These are phyloP conservation scores for Xiphorhynchus elegans DNA, from an alignment of 2,113 vertebrate genomes.

Conservation along the genomic window DNA sequence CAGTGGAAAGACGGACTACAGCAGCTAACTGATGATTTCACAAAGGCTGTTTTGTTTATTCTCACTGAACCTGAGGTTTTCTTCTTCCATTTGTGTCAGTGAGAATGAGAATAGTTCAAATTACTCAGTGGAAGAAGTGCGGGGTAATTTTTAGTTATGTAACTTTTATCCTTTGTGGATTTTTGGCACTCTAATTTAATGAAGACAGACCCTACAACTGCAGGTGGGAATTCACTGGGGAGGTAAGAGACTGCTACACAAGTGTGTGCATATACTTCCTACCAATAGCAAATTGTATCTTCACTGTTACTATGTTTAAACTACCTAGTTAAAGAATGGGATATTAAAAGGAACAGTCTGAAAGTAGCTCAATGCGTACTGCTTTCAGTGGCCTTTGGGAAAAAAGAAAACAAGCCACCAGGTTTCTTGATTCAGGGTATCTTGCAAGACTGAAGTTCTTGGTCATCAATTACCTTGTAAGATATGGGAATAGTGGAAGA, in stretches of 20 bases:
- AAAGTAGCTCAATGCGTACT: not conserved
- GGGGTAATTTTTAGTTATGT: not conserved
- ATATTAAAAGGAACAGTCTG: not conserved
- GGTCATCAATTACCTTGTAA: not conserved
- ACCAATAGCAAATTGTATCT: not conserved
- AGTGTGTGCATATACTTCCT: not conserved
- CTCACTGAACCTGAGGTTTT: not conserved
- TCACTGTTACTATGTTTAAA: not conserved
- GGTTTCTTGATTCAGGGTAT: not conserved
- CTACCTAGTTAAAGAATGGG: not conserved
- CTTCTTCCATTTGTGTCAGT: not conserved
- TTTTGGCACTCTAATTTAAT: not conserved
- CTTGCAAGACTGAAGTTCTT: not conserved
- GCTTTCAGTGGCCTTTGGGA: not conserved
- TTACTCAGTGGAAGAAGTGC: not conserved
- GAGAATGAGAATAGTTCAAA: not conserved
- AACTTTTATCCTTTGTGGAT: not conserved
- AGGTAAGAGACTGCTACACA: not conserved
- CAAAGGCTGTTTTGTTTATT: constrained; percentile 2
- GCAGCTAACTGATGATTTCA: constrained; percentile 15
- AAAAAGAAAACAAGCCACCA: not conserved
- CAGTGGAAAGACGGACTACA: not conserved
- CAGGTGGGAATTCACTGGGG: not conserved
- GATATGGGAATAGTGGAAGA: not conserved
- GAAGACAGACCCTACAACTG: not conserved